Conservation (phyloP, 2,113 vertebrate genomes). For the Otolemur garnettii region DNA sequence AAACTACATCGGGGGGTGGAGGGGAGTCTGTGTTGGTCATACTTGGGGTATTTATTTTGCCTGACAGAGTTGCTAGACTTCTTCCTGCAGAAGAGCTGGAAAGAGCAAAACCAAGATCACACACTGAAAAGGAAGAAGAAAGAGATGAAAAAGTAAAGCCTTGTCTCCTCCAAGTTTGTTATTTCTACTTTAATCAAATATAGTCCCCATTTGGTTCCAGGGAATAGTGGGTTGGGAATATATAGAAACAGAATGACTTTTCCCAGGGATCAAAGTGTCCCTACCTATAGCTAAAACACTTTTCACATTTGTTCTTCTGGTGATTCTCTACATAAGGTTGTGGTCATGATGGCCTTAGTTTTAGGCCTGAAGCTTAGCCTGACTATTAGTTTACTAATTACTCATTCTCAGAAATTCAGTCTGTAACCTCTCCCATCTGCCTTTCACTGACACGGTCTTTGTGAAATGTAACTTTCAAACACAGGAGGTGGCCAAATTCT, state of each 20-base stretch:
- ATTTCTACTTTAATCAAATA: not conserved
- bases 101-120: not conserved
- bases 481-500: not conserved
- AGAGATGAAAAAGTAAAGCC: conserved; percentile 65
- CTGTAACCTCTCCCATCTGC: not conserved
- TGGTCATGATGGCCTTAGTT: not conserved
- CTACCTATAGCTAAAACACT: not conserved
- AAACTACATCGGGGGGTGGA: not conserved
- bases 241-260: not conserved
- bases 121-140: not conserved
- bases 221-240: not conserved
- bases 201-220: not conserved
- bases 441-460: not conserved
- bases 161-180: not conserved
- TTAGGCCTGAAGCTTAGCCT: not conserved
- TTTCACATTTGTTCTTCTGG: not conserved
- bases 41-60: not conserved
- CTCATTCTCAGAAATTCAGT: not conserved
- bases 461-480: not conserved
- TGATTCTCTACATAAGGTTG: not conserved
- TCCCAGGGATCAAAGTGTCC: not conserved
- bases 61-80: conserved; percentile 54
- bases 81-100: conserved; percentile 3
- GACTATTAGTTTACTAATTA: not conserved
- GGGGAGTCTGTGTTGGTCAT: not conserved